Percentiles rank a stretch among this genome's conserved stretches.
Conservation (phyloP, 2,113 vertebrate genomes). For the Callaeas wilsoni region DNA sequence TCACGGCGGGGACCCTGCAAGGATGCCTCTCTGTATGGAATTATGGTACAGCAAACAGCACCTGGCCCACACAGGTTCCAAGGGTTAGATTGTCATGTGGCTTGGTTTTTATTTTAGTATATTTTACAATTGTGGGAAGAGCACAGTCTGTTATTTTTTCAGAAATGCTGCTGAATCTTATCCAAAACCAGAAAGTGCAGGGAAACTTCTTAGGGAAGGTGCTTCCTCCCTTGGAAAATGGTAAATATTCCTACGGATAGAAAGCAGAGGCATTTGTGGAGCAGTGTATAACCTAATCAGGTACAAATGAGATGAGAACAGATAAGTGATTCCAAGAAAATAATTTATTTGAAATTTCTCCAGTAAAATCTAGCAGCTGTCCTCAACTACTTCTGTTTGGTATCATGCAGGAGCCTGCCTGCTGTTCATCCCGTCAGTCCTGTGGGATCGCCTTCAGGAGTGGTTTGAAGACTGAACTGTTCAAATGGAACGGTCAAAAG, state of each 20-base stretch:
- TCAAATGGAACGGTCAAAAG: neutral
- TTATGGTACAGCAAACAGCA: neutral
- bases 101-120: accelerated
- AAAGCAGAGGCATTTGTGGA: neutral
- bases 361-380: neutral
- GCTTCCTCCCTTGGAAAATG: neutral
- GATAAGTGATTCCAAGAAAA: neutral
- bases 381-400: neutral
- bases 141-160: neutral
- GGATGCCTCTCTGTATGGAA: neutral
- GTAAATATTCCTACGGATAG: neutral
- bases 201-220: neutral
- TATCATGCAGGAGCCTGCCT: neutral
- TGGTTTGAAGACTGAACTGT: neutral
- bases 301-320: neutral
- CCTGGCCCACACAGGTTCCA: neutral
- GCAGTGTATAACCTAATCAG: neutral
- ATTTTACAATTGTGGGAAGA: neutral
- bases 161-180: neutral
- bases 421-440: neutral
- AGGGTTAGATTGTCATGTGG: neutral
- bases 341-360: neutral
- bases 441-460: neutral
- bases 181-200: accelerated
- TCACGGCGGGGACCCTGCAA: neutral